phyloP scores from a whole-genome alignment of 2,797 vertebrate species.

The Buceros bicornis region DNA sequence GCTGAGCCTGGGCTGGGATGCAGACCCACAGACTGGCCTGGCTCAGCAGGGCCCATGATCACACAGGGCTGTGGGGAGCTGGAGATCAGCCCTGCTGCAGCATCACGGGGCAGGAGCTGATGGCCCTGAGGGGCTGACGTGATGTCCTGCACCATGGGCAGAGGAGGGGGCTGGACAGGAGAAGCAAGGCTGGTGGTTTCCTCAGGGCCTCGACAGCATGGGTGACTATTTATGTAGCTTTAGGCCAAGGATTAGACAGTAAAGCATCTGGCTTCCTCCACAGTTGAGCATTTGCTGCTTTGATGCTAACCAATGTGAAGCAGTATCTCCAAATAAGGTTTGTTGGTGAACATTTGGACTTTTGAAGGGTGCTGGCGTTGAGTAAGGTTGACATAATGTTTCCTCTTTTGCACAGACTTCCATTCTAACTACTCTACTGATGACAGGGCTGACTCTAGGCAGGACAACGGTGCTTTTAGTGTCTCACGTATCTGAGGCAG shows the following conservation, averaged over 20 bases:
- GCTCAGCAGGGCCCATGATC: not conserved
- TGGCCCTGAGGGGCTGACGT: accelerated
- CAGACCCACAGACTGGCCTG: accelerated
- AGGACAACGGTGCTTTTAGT: not conserved
- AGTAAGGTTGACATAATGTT: not conserved
- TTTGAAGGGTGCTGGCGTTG: not conserved
- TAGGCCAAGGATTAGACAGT: not conserved
- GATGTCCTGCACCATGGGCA: not conserved
- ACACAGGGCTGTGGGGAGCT: not conserved
- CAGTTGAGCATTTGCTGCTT: not conserved
- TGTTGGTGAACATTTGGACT: not conserved
- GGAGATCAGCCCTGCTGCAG: accelerated
- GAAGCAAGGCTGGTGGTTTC: not conserved
- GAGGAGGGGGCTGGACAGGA: not conserved
- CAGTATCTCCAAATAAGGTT: not conserved
- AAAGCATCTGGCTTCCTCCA: not conserved
- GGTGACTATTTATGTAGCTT: not conserved
- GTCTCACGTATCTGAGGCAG: not conserved
- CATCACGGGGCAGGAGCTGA: not conserved
- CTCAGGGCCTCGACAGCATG: not conserved
- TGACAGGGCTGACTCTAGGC: not conserved
- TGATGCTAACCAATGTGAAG: not conserved
- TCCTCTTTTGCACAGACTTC: not conserved
- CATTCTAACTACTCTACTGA: not conserved
- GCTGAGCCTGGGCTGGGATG: not conserved